Evolutionary conservation across 2,797 vertebrate species (phyloP).

Genomic region (Eutrigla gurnardus): DNA sequence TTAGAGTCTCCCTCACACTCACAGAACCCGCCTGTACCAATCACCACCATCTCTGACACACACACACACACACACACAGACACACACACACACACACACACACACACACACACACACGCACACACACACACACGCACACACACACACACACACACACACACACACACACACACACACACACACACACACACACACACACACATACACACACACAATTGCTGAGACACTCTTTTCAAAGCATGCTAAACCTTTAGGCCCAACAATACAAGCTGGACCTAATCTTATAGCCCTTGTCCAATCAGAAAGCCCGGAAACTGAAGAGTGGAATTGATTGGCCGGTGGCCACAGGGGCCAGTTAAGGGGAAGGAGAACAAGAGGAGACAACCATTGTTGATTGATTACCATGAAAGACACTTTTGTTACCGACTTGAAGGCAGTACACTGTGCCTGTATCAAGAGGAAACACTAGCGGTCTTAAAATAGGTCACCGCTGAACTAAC

Average conservation of each 20-base stretch:
- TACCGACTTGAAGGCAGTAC: slow-evolving; percentile 71
- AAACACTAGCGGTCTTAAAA: slow-evolving; percentile 74
- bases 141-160: slow-evolving; percentile 25
- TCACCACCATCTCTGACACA: neutral
- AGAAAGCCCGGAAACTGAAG: slow-evolving; percentile 66
- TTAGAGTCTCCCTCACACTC: slow-evolving; percentile 68
- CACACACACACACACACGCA: slow-evolving; percentile 40
- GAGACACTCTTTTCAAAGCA: slow-evolving; percentile 80
- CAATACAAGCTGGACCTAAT: slow-evolving; percentile 80
- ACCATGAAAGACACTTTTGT: slow-evolving; percentile 84
- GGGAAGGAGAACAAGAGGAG: slow-evolving; percentile 81
- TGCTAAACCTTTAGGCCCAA: slow-evolving; percentile 79
- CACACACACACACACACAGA: slow-evolving; percentile 45
- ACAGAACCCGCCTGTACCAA: slow-evolving; percentile 3
- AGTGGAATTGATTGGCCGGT: slow-evolving; percentile 79
- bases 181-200: slow-evolving; percentile 39
- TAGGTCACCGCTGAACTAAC: slow-evolving; percentile 65
- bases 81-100: slow-evolving; percentile 49
- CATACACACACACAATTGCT: slow-evolving; percentile 64
- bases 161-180: slow-evolving; percentile 44
- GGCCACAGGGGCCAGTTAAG: slow-evolving; percentile 79
- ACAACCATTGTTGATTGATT: slow-evolving; percentile 83
- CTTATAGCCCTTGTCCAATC: slow-evolving; percentile 75
- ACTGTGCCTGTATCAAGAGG: slow-evolving; percentile 72
- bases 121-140: slow-evolving; percentile 26